phyloP scores from a whole-genome alignment of 2,113 vertebrate genomes.

The Chinchilla lanigera region DNA sequence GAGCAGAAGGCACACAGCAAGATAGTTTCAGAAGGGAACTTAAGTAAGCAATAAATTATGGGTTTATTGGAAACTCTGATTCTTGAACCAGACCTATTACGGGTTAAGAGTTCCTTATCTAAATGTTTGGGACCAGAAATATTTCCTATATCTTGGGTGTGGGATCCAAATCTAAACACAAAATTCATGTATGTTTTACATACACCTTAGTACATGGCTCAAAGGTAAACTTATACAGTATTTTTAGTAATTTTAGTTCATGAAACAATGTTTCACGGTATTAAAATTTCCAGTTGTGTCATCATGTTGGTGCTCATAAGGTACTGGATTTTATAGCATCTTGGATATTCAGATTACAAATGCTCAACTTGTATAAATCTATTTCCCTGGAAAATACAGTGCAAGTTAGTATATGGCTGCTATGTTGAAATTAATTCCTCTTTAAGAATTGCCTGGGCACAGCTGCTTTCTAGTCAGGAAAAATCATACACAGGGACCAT shows the following conservation, averaged over 20 bases:
- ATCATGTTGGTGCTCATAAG: neutral
- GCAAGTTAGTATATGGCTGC: neutral
- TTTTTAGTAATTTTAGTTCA: neutral
- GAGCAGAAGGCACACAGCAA: neutral
- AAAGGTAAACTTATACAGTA: neutral
- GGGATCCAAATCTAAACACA: neutral
- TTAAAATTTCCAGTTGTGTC: neutral
- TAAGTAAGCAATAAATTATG: neutral
- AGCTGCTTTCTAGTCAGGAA: neutral
- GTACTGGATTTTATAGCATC: neutral
- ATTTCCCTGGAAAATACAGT: neutral
- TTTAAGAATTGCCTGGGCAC: neutral
- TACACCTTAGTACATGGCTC: neutral
- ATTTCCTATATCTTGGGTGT: neutral
- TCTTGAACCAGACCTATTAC: neutral
- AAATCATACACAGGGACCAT: neutral
- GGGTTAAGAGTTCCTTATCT: neutral
- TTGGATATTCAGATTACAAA: neutral
- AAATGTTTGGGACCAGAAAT: neutral
- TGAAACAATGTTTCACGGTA: neutral
- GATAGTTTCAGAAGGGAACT: neutral
- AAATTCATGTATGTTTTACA: neutral
- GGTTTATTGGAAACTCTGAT: neutral
- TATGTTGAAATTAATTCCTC: neutral
- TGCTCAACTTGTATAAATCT: neutral